A percentile compares a stretch with the other conserved stretches of the same genome.
Conservation (phyloP, 53 echinoderm and acorn worm genomes). For the Holothuria scabra region DNA sequence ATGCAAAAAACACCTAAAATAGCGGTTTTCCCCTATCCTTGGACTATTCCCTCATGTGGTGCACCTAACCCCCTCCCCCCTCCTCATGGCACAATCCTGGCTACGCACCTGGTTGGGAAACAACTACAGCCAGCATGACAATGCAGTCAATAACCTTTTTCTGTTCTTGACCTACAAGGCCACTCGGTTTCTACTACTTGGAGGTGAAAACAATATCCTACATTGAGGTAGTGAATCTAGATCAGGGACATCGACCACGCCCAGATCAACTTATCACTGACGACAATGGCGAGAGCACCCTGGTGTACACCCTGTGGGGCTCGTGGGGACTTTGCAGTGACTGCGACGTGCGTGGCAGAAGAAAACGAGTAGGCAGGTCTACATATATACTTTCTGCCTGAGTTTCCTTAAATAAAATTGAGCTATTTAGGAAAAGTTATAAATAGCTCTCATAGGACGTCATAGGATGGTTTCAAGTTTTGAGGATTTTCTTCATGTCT, state of each 20-base stretch:
- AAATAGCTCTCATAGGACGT: no score
- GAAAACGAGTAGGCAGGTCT: slow-evolving; percentile 64
- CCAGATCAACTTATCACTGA: neutral
- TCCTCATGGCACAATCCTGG: no score
- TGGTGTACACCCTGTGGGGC: slow-evolving; percentile 73
- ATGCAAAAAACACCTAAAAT: no score
- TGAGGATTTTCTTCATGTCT: no score
- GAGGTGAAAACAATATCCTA: slow-evolving; percentile 38
- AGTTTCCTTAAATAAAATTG: no score
- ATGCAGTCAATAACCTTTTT: neutral
- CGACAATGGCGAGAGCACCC: neutral
- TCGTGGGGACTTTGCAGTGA: slow-evolving; percentile 70
- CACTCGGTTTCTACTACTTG: slow-evolving; percentile 41
- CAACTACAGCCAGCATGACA: no score
- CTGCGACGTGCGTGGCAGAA: slow-evolving; percentile 60
- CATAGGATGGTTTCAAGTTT: no score
- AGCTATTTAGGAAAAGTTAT: no score
- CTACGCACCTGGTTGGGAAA: no score
- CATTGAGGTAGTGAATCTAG: slow-evolving; percentile 33
- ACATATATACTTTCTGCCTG: neutral
- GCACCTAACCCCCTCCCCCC: no score
- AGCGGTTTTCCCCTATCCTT: no score
- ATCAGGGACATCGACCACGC: slow-evolving; percentile 38
- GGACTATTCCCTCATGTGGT: no score
- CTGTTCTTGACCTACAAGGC: neutral